Base-by-base conservation (phyloP, 2,888 invertebrate genomes). In the Hecatera dysodea region DNA sequence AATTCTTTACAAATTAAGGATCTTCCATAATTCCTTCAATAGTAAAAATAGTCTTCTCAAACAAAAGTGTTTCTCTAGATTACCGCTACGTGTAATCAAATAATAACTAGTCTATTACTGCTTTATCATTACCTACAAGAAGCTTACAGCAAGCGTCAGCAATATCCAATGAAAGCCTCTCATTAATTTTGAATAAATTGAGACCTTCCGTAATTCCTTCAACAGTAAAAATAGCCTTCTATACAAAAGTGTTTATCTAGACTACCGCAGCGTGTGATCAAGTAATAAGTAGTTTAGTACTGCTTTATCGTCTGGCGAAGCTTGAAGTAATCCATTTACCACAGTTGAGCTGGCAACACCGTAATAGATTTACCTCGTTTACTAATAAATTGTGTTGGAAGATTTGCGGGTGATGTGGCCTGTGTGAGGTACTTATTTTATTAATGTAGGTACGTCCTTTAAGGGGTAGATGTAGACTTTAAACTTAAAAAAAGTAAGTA, bases 271-370 rank as follows among this genome's bases (percentile, higher is more conserved):
- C 64, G 61, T 67, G 67, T 77, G 78, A 78, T 79, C 71, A 46
- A 67, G 62, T 71, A 79, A 75, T 80, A 79, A 79, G 75, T 67
- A 65, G 57, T 65, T 79, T 71, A 75, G 65, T 71, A 61, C 69
- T 56, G 50, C 67, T 80, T 75, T 71, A 79, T 68, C 55, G 80
- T 71, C 80, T 65, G 55, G 78, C 67, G 70, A 75, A 79, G 80
- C 80, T 53, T 75, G 67, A 75, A 71, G 80, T 79, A 79, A 79
- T 80, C 80, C 71, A 79, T 79, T 79, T 79, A 71, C 80, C 75
- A 67, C 67, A 80, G 80, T 75, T 63, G 75, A 71, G 80, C 65
- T 71, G 42, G 75, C 64, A 65, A 75, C 78, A 71, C 75, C 78
- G 67, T 79, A 75, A 78, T 78, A 78, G 69, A 79, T 79, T 78